Base-by-base conservation (phyloP, 1,140 invertebrate genomes). In the Hycleus cichorii region DNA sequence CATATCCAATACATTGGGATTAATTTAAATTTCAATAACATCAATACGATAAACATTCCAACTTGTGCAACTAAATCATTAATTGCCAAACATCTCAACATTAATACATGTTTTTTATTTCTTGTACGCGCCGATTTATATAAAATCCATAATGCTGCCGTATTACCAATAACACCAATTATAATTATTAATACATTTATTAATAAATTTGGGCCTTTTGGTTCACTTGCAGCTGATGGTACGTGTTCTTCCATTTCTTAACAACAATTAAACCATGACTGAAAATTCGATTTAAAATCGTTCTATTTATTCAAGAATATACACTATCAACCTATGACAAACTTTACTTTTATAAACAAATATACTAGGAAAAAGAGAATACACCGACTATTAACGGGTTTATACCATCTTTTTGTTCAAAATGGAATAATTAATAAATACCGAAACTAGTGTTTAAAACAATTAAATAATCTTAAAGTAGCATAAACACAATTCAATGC, bases 11-110 rank as follows among this genome's bases (percentile, higher is more conserved):
- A 74, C 9, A 75, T 71, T 53, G 81, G 80, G 43, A 83, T 74
- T 3, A 77, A 73, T n/a, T 81, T 64, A 57, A 82, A 78, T 79
- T 83, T 83, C 62, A 80, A 79, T 12, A 81, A 66, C 64, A 80
- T 65, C 57, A 78, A 78, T 1, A 79, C 73, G 2, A 75, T 44
- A 8, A 72, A 64, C 85, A 87, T 88, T 4, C 85, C 86, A 51
- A 87, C 71, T 69, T 87, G 69, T 7, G 89, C 89, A 11, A 90
- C 79, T 42, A 93, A 76, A 73, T 93, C 90, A 70, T 91, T 92
- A 55, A 78, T 81, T 18, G 85, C 86, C 62, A 93, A 71, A 66
- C 87, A 88, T 51, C 86, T 82, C 57, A 93, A 75, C 81, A 92
- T 84, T 62, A 92, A 75, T 59, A 89, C 78, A 74, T 92, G 89